phyloP scores from a whole-genome alignment of 1,140 invertebrate genomes.

The Pteromalus puparum region DNA sequence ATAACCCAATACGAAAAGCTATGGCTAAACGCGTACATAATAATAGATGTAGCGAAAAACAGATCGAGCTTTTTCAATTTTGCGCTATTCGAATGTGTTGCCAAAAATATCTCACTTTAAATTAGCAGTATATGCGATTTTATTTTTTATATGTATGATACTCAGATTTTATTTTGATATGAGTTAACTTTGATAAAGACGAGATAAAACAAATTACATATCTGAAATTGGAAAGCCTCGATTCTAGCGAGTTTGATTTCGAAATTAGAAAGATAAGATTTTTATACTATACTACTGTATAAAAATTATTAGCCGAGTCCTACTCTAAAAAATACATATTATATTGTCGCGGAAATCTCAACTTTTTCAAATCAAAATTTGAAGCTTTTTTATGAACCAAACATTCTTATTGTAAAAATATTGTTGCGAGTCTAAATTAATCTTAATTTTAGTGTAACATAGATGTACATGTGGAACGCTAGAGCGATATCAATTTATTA shows the following conservation, averaged over 20 bases:
- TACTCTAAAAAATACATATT: too few relatives aligned
- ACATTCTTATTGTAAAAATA: too few relatives aligned
- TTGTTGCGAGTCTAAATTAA: too few relatives aligned
- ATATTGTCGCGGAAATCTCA: too few relatives aligned
- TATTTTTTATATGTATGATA: not conserved
- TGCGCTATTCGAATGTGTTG: constrained; percentile 35
- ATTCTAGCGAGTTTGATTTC: not conserved
- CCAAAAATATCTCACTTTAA: not conserved
- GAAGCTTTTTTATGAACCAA: too few relatives aligned
- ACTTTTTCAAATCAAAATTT: too few relatives aligned
- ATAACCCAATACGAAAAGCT: not conserved
- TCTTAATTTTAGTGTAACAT: too few relatives aligned
- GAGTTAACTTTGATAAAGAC: not conserved
- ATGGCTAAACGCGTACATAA: not conserved
- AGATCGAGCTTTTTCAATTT: not conserved
- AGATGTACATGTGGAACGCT: too few relatives aligned
- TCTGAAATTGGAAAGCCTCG: not conserved
- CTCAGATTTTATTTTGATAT: not conserved
- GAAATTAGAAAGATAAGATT: not conserved
- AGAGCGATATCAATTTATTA: too few relatives aligned
- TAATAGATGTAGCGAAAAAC: not conserved
- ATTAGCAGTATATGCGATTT: not conserved
- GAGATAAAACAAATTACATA: not conserved
- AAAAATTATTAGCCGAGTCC: too few relatives aligned
- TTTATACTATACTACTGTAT: not conserved